Evolutionary conservation across 2,797 vertebrate genomes (phyloP), one percentile per base, ranked within the genome.

Genomic region (Eospalax fontanierii): DNA sequence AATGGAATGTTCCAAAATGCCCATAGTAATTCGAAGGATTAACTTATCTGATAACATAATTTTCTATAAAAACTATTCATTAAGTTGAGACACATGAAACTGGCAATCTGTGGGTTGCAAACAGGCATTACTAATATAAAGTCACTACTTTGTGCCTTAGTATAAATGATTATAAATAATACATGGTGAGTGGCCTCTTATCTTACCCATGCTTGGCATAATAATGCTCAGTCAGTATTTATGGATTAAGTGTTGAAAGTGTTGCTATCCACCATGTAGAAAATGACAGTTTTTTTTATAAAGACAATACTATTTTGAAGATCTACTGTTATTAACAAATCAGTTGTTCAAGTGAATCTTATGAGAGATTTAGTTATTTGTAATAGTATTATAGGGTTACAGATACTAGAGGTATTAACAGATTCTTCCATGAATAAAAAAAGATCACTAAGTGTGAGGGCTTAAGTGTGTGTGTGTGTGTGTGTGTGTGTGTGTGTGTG

Each of bases 1-100:
- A 89, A 87, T 91, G 71, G 40, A 65, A 89, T 63, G 89, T 94
- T 91, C 66, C 73, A 84, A 90, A 92, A 92, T 80, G 73, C 9
- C 14, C 24, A 33, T 96, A 88, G 28, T 71, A 71, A 93, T 87
- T 89, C 79, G 91, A 91, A 93, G 33, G 66, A 85, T 92, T 85
- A 65, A 15, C 26, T 24, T 79, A 19, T 81, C 81, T 38, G 40
- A 87, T 94, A 74, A 84, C 61, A 89, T 46, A 75, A 33, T 68
- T 94, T 83, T 9, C 43, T 93, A 1, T 81, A 38, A 84, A 54
- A 93, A n/a, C 21, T 30, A 54, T 54, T 50, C 46, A 22, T 81
- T 68, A 38, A 54, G 11, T 35, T 66, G 71, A 90, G 30, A 91
- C 33, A 89, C 4, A 75, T 21, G 30, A 68, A 93, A 63, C 57